phyloP scores from a whole-genome alignment of 2,888 invertebrate genomes.

The Myopa testacea region DNA sequence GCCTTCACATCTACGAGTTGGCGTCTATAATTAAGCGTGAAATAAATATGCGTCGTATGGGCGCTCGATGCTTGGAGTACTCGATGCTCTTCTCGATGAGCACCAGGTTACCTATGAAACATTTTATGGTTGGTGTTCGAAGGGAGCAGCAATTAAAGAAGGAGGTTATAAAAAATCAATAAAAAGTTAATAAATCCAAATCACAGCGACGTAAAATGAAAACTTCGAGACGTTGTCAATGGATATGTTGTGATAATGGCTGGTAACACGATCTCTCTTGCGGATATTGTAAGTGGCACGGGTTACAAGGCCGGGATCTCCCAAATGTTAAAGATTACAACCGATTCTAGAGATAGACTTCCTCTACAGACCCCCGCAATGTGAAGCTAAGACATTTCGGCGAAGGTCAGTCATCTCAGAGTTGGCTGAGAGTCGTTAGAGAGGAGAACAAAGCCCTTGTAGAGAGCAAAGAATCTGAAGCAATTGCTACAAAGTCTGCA shows the following conservation, averaged over 20 bases:
- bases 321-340: conserved; percentile 30
- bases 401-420: too few species aligned
- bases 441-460: too few species aligned
- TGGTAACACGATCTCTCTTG: conserved; percentile 9
- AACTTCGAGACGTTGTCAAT: conserved; percentile 16
- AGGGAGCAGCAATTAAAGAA: conserved; percentile 40
- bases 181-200: background rate
- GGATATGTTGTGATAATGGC: conserved; percentile 10
- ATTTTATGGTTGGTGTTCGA: conserved; percentile 61
- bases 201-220: background rate
- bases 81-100: conserved; percentile 41
- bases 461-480: too few species aligned
- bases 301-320: background rate
- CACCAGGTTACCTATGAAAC: conserved; percentile 43
- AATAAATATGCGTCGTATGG: conserved; percentile 61
- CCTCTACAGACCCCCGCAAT: too few species aligned
- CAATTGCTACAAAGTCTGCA: background rate
- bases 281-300: background rate
- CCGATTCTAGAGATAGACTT: background rate
- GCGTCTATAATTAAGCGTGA: conserved; percentile 63
- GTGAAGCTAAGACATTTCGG: too few species aligned
- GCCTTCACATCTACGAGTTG: conserved; percentile 27
- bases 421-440: too few species aligned
- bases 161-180: background rate
- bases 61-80: conserved; percentile 49